These are phyloP conservation scores for Caenorhabditis sinica DNA, from an alignment of 2,888 invertebrate species.

Conservation along the genomic window DNA sequence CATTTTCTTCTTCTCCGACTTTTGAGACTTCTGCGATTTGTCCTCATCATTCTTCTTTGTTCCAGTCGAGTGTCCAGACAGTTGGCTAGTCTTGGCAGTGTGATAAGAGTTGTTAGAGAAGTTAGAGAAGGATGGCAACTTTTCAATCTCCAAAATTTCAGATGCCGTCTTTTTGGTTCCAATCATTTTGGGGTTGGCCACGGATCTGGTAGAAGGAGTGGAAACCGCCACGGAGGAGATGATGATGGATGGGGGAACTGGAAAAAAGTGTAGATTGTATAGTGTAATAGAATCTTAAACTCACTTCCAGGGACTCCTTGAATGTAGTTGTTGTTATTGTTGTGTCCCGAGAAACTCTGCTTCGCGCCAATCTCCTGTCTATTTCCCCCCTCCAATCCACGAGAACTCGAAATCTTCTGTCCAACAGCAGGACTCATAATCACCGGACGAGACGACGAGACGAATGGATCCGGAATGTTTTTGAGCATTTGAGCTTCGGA, in stretches of 20 bases:
- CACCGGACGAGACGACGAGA: conserved; percentile 1
- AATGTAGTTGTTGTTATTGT: not conserved
- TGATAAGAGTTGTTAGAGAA: conserved; percentile 8
- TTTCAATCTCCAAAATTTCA: conserved; percentile 40
- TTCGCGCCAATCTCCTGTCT: conserved; percentile 1
- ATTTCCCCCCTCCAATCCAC: not conserved
- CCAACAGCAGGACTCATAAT: conserved; percentile 32
- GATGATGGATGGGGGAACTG: conserved; percentile 1
- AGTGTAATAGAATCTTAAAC: not conserved
- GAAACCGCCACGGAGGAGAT: not conserved
- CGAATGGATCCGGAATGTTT: conserved; percentile 30
- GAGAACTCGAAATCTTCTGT: not conserved
- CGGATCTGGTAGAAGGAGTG: conserved; percentile 1
- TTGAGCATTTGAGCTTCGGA: conserved; percentile 10
- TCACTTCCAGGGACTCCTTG: not conserved
- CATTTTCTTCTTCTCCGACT: conserved; percentile 8
- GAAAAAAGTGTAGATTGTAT: not conserved
- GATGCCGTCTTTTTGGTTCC: conserved; percentile 33
- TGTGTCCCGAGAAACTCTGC: conserved; percentile 33
- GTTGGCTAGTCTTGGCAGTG: conserved; percentile 25
- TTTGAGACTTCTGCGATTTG: conserved; percentile 5
- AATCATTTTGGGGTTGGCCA: conserved; percentile 3
- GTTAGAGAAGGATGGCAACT: conserved; percentile 14
- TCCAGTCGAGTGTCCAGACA: too few relatives aligned
- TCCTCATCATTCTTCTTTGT: not conserved